A percentile compares a stretch with the other conserved stretches of the same genome.
These are phyloP conservation scores for Melinaea marsaeus DNA, from an alignment of 2,888 invertebrate species.

Conservation along the genomic window DNA sequence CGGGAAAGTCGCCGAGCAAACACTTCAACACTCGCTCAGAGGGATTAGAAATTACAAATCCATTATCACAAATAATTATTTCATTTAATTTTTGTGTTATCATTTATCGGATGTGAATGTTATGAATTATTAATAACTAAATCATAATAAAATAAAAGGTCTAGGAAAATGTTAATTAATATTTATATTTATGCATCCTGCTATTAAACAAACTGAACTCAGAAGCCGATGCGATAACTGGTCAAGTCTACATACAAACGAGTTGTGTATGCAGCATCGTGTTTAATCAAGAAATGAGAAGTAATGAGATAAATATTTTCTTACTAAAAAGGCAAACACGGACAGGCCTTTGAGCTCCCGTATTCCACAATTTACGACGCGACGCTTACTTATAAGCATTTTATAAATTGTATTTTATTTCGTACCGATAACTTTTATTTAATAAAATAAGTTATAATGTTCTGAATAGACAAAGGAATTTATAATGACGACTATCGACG, in stretches of 20 bases:
- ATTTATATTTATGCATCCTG: constrained; percentile 12
- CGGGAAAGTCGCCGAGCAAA: constrained; percentile 60
- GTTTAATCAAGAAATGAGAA: constrained; percentile 25
- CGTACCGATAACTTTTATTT: background rate
- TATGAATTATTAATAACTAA: background rate
- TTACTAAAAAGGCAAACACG: constrained; percentile 19
- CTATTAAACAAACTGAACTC: constrained; percentile 14
- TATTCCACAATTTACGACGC: constrained; percentile 4
- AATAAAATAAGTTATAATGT: background rate
- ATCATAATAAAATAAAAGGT: background rate
- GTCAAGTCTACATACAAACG: constrained; percentile 26
- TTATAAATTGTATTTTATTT: background rate
- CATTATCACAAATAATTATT: background rate
- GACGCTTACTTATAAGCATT: background rate
- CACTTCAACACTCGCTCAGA: constrained; percentile 35
- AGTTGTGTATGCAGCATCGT: constrained; percentile 20
- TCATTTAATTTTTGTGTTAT: background rate
- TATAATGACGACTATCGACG: too few species aligned
- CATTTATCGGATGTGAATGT: too few species aligned
- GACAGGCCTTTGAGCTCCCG: constrained; percentile 8
- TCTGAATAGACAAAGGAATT: background rate
- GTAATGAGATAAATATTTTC: constrained; percentile 24
- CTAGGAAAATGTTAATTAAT: background rate
- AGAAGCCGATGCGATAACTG: constrained; percentile 21
- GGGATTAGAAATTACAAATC: background rate